A percentile compares a stretch with the other conserved stretches of the same genome.
These are phyloP conservation scores for Naso thynnoides DNA, from an alignment of 2,797 vertebrate genomes.

Conservation along the genomic window DNA sequence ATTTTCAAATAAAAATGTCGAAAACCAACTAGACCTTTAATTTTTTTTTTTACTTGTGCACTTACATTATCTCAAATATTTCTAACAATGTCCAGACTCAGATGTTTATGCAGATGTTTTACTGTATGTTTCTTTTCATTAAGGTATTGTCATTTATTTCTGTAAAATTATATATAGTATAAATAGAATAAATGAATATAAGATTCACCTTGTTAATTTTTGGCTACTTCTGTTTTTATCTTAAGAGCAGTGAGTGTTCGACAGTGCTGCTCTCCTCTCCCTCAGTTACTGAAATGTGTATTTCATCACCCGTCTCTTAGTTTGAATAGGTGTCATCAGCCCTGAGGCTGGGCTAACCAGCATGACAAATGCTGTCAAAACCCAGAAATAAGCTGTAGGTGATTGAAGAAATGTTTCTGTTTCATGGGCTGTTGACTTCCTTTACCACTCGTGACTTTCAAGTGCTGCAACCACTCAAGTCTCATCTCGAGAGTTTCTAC, in stretches of 20 bases:
- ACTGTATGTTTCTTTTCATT: no score
- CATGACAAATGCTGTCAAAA: not conserved
- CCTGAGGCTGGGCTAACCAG: constrained; percentile 19
- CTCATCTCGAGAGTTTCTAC: not conserved
- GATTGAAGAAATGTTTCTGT: not conserved
- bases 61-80: no score
- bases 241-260: not conserved
- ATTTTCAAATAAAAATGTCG: no score
- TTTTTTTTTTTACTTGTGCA: no score
- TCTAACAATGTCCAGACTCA: no score
- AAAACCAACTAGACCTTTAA: no score
- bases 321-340: constrained; percentile 36
- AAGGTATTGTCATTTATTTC: no score
- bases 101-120: no score
- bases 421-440: not conserved
- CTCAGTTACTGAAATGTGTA: not conserved
- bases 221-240: not conserved
- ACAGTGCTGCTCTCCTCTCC: not conserved
- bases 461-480: not conserved
- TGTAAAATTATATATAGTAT: no score
- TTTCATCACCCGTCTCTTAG: constrained; percentile 27
- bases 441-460: not conserved
- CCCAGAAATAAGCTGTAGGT: constrained; percentile 19
- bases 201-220: no score
- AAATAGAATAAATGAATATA: no score